phyloP scores from a whole-genome alignment of 2,797 vertebrate genomes.

The Cichlasoma orientale region DNA sequence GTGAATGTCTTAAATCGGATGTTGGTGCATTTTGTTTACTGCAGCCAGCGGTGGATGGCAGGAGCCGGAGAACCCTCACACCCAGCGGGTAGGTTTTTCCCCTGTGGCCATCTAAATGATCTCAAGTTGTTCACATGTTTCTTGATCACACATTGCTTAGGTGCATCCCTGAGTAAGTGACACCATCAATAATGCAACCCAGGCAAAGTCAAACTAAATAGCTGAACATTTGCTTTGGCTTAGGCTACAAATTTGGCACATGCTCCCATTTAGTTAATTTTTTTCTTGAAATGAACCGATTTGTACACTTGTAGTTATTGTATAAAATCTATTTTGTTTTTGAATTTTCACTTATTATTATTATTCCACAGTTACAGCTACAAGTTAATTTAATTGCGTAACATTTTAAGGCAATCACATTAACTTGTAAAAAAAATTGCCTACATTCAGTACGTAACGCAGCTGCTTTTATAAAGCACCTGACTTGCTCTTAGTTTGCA shows the following conservation, averaged over 20 bases:
- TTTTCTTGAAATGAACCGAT: background rate
- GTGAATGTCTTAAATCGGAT: background rate
- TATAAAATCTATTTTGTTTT: too few species aligned
- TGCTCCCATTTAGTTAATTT: background rate
- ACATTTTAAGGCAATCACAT: background rate
- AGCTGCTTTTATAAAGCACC: background rate
- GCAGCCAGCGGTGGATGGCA: constrained; percentile 98
- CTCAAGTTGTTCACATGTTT: constrained; percentile 66
- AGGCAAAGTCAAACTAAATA: constrained; percentile 9
- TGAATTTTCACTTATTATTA: too few species aligned
- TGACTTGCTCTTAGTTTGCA: too few species aligned
- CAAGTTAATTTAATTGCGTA: background rate
- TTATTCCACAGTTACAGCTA: background rate
- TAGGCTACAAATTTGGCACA: background rate
- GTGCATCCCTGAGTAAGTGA: constrained; percentile 9
- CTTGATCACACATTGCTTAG: constrained; percentile 24
- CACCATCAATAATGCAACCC: background rate
- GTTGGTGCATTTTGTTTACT: background rate
- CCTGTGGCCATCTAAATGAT: constrained; percentile 15
- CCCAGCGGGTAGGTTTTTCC: constrained; percentile 87
- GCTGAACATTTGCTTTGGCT: background rate
- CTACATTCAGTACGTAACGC: background rate
- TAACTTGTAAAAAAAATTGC: background rate
- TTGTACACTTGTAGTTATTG: background rate
- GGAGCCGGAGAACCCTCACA: constrained; percentile 95